Evolutionary conservation across 2,888 invertebrate species (phyloP).

Genomic region (Zygogramma bicolorata): DNA sequence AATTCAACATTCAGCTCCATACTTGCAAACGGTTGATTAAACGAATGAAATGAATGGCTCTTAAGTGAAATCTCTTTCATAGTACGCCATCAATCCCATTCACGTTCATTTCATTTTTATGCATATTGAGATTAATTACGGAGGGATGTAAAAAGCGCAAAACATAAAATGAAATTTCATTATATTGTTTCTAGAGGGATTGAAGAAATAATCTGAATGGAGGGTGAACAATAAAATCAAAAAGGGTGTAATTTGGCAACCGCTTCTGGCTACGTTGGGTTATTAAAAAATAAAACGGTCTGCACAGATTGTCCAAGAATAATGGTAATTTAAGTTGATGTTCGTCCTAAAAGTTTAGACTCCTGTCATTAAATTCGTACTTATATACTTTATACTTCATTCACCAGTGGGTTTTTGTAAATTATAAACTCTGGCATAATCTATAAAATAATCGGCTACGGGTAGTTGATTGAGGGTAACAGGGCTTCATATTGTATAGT

Average conservation of each 20-base stretch:
- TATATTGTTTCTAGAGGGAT: constrained; percentile 16
- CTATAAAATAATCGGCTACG: too few species aligned
- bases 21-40: not conserved
- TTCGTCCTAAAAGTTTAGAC: too few species aligned
- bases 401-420: too few species aligned
- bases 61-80: constrained; percentile 3
- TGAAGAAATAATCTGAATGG: constrained; percentile 5
- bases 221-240: constrained; percentile 20
- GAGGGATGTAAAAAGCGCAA: constrained; percentile 26
- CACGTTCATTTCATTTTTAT: constrained; percentile 33
- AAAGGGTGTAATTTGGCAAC: constrained; percentile 14
- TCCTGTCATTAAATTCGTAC: too few species aligned
- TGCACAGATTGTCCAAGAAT: not conserved
- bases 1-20: not conserved
- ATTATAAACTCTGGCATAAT: too few species aligned
- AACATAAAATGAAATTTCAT: constrained; percentile 38
- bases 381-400: too few species aligned
- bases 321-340: not conserved
- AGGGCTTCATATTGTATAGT: too few species aligned
- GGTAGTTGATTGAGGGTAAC: too few species aligned
- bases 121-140: constrained; percentile 36
- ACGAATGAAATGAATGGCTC: not conserved
- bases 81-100: not conserved
- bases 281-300: not conserved
- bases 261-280: not conserved